These are phyloP conservation scores for Hemibagrus guttatus DNA, from an alignment of 2,797 vertebrate species.

Conservation along the genomic window DNA sequence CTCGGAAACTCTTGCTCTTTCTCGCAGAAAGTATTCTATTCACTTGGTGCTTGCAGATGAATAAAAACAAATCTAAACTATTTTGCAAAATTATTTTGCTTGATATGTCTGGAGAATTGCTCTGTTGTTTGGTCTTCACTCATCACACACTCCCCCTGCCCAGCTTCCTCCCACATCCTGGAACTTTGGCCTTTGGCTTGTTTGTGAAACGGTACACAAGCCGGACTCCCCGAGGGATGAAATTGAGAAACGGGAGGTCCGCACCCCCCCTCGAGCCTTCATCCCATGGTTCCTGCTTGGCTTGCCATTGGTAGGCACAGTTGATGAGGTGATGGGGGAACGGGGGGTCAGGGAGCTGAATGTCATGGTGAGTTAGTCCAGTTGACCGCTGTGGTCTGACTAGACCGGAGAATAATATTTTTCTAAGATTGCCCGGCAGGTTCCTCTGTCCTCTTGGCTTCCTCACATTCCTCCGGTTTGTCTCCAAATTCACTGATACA, in stretches of 20 bases:
- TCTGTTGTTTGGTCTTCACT: conserved; percentile 62
- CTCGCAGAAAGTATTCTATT: neutral
- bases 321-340: conserved; percentile 28
- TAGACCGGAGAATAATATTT: conserved; percentile 81
- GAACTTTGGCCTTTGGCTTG: conserved; percentile 69
- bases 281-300: conserved; percentile 63
- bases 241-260: conserved; percentile 70
- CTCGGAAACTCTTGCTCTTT: neutral
- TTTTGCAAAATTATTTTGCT: neutral
- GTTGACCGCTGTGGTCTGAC: conserved; percentile 68
- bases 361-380: conserved; percentile 80
- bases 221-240: conserved; percentile 69
- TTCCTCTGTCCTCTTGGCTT: conserved; percentile 58
- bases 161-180: conserved; percentile 68
- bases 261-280: conserved; percentile 51
- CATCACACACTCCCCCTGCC: conserved; percentile 56
- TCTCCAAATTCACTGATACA: conserved; percentile 34
- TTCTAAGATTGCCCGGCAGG: conserved; percentile 74
- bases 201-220: conserved; percentile 77
- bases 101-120: conserved; percentile 42
- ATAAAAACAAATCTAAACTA: neutral
- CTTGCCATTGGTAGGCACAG: conserved; percentile 45
- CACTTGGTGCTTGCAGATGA: neutral
- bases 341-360: conserved; percentile 52
- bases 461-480: conserved; percentile 53